These are phyloP conservation scores for Daphoenositta chrysoptera DNA, from an alignment of 2,113 vertebrate species.

Conservation along the genomic window DNA sequence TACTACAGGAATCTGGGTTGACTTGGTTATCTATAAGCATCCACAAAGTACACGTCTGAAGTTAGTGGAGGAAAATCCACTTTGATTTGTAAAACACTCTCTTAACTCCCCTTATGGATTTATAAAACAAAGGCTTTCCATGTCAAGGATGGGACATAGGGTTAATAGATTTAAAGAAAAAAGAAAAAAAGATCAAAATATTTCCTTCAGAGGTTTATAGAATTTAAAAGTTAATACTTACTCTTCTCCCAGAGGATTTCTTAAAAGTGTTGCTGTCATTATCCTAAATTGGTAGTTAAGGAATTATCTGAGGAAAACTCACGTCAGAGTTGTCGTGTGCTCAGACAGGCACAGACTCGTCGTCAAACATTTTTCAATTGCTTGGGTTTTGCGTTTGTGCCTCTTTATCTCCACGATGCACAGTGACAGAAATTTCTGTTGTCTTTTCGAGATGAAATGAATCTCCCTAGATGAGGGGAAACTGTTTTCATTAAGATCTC, in stretches of 20 bases:
- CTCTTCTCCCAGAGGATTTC: not conserved
- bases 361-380: not conserved
- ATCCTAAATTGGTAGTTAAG: not conserved
- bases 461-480: not conserved
- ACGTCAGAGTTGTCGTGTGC: not conserved
- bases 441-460: not conserved
- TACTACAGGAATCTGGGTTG: not conserved
- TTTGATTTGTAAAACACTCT: not conserved
- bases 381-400: not conserved
- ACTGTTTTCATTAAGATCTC: not conserved
- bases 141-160: not conserved
- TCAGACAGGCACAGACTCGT: not conserved
- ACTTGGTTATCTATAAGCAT: not conserved
- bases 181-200: not conserved
- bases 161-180: not conserved
- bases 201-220: not conserved
- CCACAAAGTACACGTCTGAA: not conserved
- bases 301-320: not conserved
- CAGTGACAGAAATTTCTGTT: not conserved
- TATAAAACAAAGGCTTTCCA: not conserved
- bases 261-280: not conserved
- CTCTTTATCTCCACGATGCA: not conserved
- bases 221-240: not conserved
- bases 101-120: not conserved
- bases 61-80: not conserved